phyloP scores from a whole-genome alignment of 2,113 vertebrate species.

The Entelurus aequoreus region DNA sequence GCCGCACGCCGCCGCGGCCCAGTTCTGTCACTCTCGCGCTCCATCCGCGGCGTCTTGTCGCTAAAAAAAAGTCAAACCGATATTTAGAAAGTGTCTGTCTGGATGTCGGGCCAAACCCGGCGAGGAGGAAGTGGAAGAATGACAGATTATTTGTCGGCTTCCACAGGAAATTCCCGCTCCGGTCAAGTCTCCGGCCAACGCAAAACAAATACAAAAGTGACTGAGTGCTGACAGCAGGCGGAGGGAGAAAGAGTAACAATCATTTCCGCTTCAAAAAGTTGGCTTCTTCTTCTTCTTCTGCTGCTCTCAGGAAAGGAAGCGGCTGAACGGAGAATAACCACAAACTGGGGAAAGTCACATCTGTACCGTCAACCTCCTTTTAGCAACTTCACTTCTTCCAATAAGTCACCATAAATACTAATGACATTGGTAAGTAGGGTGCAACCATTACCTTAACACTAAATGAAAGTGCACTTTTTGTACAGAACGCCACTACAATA shows the following conservation, averaged over 20 bases:
- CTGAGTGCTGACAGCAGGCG: conserved; percentile 22
- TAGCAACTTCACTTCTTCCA: too few species aligned
- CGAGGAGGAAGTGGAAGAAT: conserved; percentile 42
- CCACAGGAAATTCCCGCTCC: conserved; percentile 53
- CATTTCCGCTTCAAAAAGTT: conserved; percentile 31
- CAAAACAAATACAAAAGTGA: not conserved
- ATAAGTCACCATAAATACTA: too few species aligned
- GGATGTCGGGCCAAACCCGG: not conserved
- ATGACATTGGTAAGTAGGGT: too few species aligned
- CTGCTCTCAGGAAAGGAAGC: conserved; percentile 23
- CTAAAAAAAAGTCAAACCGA: too few species aligned
- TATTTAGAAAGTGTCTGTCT: conserved; percentile 12
- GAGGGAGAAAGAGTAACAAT: not conserved
- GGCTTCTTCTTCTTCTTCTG: conserved; percentile 7
- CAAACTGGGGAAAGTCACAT: conserved; percentile 27
- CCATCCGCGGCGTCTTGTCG: not conserved
- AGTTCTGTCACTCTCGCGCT: conserved; percentile 2
- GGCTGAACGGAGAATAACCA: conserved; percentile 10
- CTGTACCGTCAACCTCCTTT: not conserved
- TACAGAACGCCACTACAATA: too few species aligned
- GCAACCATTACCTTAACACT: too few species aligned
- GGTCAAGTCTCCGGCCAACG: conserved; percentile 8
- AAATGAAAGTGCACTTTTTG: too few species aligned
- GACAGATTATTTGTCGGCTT: conserved; percentile 40
- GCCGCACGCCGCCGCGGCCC: conserved; percentile 7